Conservation (phyloP, 37 sponge, comb jelly and placozoan genomes). For the Beroe ovata region DNA sequence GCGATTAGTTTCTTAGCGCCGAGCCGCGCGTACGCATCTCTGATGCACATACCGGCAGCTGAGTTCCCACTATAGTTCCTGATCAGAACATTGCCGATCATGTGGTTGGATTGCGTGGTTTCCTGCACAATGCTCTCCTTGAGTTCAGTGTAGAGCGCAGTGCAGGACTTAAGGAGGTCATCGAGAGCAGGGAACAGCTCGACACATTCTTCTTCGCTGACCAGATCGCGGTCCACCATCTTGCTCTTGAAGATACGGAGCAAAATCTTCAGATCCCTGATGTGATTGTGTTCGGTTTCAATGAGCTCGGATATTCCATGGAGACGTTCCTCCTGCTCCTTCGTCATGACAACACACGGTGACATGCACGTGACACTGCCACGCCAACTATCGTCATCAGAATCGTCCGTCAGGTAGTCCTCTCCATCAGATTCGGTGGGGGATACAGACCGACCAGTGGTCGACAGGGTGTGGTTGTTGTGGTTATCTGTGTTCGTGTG, state of each 20-base stretch:
- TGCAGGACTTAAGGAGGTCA: slow-evolving; percentile 6
- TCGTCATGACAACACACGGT: slow-evolving; percentile 13
- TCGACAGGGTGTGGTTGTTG: not conserved
- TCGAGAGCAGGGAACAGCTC: slow-evolving; percentile 47
- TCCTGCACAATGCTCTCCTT: slow-evolving; percentile 40
- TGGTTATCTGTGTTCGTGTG: not conserved
- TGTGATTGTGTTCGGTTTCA: slow-evolving; percentile 18
- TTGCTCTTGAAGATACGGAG: not conserved
- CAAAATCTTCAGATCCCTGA: slow-evolving; percentile 39
- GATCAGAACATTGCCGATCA: slow-evolving; percentile 16
- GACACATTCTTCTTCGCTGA: not conserved
- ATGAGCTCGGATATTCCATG: slow-evolving; percentile 47
- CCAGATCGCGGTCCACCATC: not conserved
- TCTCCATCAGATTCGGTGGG: slow-evolving; percentile 1
- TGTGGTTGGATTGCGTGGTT: slow-evolving; percentile 23
- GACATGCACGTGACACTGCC: slow-evolving; percentile 1
- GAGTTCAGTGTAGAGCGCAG: not conserved
- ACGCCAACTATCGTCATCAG: slow-evolving; percentile 16
- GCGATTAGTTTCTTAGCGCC: slow-evolving; percentile 38
- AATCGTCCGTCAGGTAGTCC: slow-evolving; percentile 8
- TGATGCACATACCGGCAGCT: not conserved
- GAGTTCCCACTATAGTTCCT: not conserved
- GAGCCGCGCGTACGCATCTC: slow-evolving; percentile 11
- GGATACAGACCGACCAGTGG: not conserved
- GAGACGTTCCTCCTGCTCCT: slow-evolving; percentile 43